Base-by-base conservation (phyloP, 2,888 invertebrate species). In the Idaea straminata region DNA sequence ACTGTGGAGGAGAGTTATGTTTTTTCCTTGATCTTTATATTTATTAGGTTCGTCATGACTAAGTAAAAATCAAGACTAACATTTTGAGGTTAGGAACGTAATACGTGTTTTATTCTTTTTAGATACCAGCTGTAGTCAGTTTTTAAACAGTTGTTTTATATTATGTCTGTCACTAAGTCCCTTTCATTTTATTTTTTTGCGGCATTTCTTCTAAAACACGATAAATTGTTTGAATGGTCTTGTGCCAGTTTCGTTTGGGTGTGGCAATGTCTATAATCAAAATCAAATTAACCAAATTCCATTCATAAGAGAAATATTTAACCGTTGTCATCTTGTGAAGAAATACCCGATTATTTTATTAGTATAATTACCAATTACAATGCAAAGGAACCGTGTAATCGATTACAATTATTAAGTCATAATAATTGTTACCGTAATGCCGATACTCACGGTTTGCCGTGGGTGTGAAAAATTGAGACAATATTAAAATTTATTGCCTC, bases 391-490 rank as follows among this genome's bases (percentile, higher is more conserved):
- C 59, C 10, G 25, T 34, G 15, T 15, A 34, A 59, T 59, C 59
- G 59, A 59, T 59, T 59, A 59, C 25, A 25, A 47, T 47, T 58
- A 16, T 58, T 5, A 58, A 58, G 15, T 58, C 58, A 5, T 5
- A 58, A 58, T 58, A 16, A 58, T 16, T 34, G 34, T 34, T 13
- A 34, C 34, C 34, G 59, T 59, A 16, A 7, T 58, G 58, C 58
- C 58, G 58, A 16, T 58, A 58, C 58, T 16, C 59, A 59, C 59
- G 59, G 34, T 34, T 7, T 16, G 16, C 16, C 69, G 66, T 71
- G 72, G 71, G 74, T 74, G 72, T 70, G 71, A 71, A 72, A 65
- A 67, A 70, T 74, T 66, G 66, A 68, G 66, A 66, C 62, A 69
- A 61, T 63, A 62, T 65, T 63, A 67, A 66, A 58, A 69, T 70